Evolutionary conservation across 2,797 vertebrate species (phyloP).

Genomic region (Spondyliosoma cantharus): DNA sequence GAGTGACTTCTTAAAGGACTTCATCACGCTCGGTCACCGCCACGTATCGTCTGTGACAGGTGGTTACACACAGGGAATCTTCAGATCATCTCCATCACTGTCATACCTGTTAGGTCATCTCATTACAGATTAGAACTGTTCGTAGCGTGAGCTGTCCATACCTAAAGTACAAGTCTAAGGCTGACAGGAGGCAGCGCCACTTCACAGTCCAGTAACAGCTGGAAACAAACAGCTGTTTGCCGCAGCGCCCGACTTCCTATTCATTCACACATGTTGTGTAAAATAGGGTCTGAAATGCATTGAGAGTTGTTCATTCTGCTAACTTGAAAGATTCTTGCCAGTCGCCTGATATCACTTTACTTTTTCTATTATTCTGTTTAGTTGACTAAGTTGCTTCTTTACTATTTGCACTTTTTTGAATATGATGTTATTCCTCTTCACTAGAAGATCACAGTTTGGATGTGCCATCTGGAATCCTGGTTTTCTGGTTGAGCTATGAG

Average conservation of each 20-base stretch:
- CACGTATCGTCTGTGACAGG: neutral
- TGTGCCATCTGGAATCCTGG: slow-evolving; percentile 15
- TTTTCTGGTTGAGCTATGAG: slow-evolving; percentile 25
- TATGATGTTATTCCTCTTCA: slow-evolving; percentile 8
- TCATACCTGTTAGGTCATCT: neutral
- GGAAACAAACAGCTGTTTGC: slow-evolving; percentile 27
- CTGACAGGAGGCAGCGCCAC: slow-evolving; percentile 15
- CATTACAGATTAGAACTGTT: slow-evolving; percentile 20
- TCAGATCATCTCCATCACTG: slow-evolving; percentile 1
- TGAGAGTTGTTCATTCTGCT: slow-evolving; percentile 4
- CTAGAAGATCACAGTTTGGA: slow-evolving; percentile 5
- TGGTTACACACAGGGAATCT: neutral
- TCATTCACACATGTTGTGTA: slow-evolving; percentile 28
- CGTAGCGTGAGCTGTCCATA: neutral
- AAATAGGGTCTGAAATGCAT: slow-evolving; percentile 19
- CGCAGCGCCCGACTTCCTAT: slow-evolving; percentile 50
- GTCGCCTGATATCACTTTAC: slow-evolving; percentile 32
- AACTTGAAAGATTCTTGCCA: slow-evolving; percentile 39
- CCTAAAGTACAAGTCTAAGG: neutral
- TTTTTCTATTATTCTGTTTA: slow-evolving; percentile 38
- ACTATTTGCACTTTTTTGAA: slow-evolving; percentile 47
- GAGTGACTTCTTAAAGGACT: slow-evolving; percentile 5
- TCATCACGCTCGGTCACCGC: neutral
- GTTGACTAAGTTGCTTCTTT: slow-evolving; percentile 51
- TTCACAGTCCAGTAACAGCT: slow-evolving; percentile 2